These are phyloP conservation scores for Xanthia icteritia DNA, from an alignment of 2,888 invertebrate species.

Conservation along the genomic window DNA sequence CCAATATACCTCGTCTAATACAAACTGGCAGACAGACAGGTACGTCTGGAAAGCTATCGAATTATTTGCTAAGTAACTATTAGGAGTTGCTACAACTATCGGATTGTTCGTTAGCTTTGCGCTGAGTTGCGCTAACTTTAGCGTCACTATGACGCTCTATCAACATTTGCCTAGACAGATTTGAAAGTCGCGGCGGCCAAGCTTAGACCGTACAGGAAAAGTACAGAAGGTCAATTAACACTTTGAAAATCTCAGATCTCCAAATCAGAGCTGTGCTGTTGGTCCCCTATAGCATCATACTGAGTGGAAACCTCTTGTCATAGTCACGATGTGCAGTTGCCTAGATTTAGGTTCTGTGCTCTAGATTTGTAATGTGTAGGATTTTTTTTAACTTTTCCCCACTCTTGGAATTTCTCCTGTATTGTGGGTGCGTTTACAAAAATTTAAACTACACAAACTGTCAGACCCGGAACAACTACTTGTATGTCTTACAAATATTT, in stretches of 20 bases:
- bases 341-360: too few species aligned
- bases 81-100: slow-evolving; percentile 32
- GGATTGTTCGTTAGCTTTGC: slow-evolving; percentile 58
- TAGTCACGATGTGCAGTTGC: too few species aligned
- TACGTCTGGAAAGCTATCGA: slow-evolving; percentile 22
- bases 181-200: slow-evolving; percentile 23
- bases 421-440: too few species aligned
- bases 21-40: slow-evolving; percentile 6
- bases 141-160: slow-evolving; percentile 38
- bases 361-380: too few species aligned
- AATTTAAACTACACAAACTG: too few species aligned
- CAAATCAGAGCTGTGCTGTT: too few species aligned
- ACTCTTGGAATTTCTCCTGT: too few species aligned
- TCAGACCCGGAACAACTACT: too few species aligned
- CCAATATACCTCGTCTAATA: slow-evolving; percentile 3
- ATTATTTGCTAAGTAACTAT: slow-evolving; percentile 51
- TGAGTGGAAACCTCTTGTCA: too few species aligned
- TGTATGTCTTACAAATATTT: too few species aligned
- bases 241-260: not conserved
- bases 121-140: slow-evolving; percentile 37
- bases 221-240: not conserved
- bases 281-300: too few species aligned
- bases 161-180: slow-evolving; percentile 56
- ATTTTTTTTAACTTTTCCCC: too few species aligned
- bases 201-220: not conserved